These are phyloP conservation scores for Saccostrea echinata DNA, from an alignment of 1,140 invertebrate species.

Conservation along the genomic window DNA sequence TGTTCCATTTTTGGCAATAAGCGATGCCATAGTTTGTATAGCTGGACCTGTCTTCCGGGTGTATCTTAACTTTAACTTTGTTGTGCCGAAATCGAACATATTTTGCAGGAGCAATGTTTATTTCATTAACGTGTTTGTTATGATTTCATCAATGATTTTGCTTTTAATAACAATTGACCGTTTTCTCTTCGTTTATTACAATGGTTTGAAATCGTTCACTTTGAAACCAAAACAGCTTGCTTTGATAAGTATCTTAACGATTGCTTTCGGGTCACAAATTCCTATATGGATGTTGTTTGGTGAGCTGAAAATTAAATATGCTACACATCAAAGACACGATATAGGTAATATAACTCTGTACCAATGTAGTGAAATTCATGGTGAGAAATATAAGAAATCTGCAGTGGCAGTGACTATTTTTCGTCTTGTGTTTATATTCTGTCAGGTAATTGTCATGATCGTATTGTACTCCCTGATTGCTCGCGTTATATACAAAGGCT, in stretches of 20 bases:
- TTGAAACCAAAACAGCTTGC: not conserved
- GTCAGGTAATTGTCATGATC: not conserved
- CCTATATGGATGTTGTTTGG: not conserved
- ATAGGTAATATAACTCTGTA: not conserved
- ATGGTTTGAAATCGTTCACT: not conserved
- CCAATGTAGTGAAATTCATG: not conserved
- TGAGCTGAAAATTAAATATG: not conserved
- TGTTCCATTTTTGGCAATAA: not conserved
- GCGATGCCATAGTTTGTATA: not conserved
- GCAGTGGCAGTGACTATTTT: not conserved
- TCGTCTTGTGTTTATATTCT: not conserved
- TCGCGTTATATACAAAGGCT: not conserved
- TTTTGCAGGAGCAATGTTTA: not conserved
- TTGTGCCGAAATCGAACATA: not conserved
- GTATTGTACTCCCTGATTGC: not conserved
- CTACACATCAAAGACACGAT: not conserved
- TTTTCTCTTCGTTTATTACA: not conserved
- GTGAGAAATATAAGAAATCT: not conserved
- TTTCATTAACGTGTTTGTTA: not conserved
- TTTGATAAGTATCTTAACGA: not conserved
- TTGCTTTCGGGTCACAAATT: not conserved
- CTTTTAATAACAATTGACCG: slow-evolving; percentile 21
- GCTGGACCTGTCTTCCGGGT: not conserved
- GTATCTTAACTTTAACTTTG: slow-evolving; percentile 2
- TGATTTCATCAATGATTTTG: not conserved